Conservation (phyloP, 2,113 vertebrate genomes). For the Hemicordylus capensis region DNA sequence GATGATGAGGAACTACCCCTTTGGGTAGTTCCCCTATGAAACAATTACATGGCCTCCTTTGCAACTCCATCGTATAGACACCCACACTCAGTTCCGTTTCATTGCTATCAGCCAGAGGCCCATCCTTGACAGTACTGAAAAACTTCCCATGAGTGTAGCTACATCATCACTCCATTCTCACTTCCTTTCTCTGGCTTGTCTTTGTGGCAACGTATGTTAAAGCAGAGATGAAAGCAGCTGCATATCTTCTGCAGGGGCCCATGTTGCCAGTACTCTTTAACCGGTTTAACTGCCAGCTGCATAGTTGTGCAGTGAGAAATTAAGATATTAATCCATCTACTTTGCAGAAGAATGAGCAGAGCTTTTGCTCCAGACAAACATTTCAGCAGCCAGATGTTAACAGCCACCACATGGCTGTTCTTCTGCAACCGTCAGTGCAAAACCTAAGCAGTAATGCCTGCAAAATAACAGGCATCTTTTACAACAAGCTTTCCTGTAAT, state of each 20-base stretch:
- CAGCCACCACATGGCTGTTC: slow-evolving; percentile 33
- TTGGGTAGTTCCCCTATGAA: too few species aligned
- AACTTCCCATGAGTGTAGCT: neutral
- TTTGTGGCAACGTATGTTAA: slow-evolving; percentile 8
- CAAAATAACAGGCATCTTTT: neutral
- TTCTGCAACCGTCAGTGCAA: slow-evolving; percentile 7
- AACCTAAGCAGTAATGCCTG: neutral
- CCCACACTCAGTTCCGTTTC: neutral
- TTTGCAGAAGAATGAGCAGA: slow-evolving; percentile 34
- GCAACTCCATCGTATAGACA: neutral
- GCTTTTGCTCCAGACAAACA: slow-evolving; percentile 61
- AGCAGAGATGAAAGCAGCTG: slow-evolving; percentile 45
- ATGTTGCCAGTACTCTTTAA: slow-evolving; percentile 35
- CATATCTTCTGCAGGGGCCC: slow-evolving; percentile 30
- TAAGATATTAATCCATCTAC: slow-evolving; percentile 48
- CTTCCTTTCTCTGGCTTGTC: neutral
- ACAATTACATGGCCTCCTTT: too few species aligned
- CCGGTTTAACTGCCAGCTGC: slow-evolving; percentile 37
- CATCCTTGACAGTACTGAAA: neutral
- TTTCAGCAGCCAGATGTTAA: slow-evolving; percentile 58
- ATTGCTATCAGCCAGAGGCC: neutral
- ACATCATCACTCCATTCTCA: slow-evolving; percentile 18
- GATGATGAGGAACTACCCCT: too few species aligned
- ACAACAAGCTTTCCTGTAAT: neutral
- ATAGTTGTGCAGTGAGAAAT: slow-evolving; percentile 65